Base-by-base conservation (phyloP, 2,888 invertebrate genomes). In the Cenopis cana region DNA sequence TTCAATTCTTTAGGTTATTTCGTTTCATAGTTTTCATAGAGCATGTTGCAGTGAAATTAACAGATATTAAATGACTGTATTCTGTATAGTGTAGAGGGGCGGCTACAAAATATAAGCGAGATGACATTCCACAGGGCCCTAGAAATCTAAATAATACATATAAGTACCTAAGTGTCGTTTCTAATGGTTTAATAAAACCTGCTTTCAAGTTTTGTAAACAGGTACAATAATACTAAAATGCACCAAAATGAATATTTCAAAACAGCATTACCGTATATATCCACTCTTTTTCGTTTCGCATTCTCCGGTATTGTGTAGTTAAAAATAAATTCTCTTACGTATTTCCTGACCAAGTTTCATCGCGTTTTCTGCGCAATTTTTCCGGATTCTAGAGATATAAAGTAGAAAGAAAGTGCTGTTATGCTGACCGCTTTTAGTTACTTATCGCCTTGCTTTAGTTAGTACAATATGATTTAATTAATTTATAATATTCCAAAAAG, bases 321-420 rank as follows among this genome's bases (percentile, higher is more conserved):
- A 46, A 46, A 46, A 46, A 46, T 46, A 46, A 46, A n/a, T n/a
- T 46, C 8, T n/a, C 46, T 46, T 12, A 46, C n/a, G n/a, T 46
- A n/a, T 8, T 46, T n/a, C 46, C 46, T n/a, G n/a, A 46, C n/a
- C n/a, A 46, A 46, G 46, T 46, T 46, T 46, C 8, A 1, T 46
- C 14, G 46, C 8, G 46, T n/a, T 46, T 46, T 46, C n/a, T 46
- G 46, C 0, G 46, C n/a, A 46, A 8, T 46, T 46, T 46, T 46
- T n/a, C 46, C 46, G 46, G 46, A 46, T 46, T 46, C n/a, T 46
- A 46, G 46, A 46, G 46, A n/a, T 46, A 46, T n/a, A n/a, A 46
- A 46, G 14, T 1, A 46, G 46, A n/a, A 8, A 33, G 46, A n/a
- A n/a, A 46, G 46, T 46, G 46, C 46, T 46, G 8, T 46, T 46